Base-by-base conservation (phyloP, 2,113 vertebrate species). In the Tympanuchus pallidicinctus region DNA sequence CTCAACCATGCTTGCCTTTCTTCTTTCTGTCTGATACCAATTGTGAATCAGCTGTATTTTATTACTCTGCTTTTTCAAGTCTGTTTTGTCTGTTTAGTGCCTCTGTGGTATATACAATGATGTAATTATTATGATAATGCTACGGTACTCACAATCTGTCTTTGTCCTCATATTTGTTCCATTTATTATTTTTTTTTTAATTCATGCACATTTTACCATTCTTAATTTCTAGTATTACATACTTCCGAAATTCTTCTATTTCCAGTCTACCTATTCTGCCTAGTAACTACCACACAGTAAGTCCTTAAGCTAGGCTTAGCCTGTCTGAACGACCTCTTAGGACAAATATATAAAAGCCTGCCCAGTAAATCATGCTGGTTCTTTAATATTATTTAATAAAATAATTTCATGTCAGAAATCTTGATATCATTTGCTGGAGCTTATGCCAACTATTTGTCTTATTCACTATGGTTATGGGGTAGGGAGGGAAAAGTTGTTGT, bases 111-210 rank as follows among this genome's bases (percentile, higher is more conserved):
- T 82, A 79, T 57, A 79, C 73, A 87, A 85, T 84, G 42, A 81
- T 89, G 63, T n/a, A 20, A 72, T 92, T 92, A 72, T 90, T 90
- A 90, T 82, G 70, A 75, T 92, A 96, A 92, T 94, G 19, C 66
- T 89, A 70, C 48, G 8, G 36, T 65, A 63, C 28, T 82, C 61
- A 57, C 22, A 65, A 28, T 90, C 86, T 63, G 13, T 93, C 64
- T 94, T 88, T 88, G 57, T 89, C 66, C 6, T 80, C 82, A 19
- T 61, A 2, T 75, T 74, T 90, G 11, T 88, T 93, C 32, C 8
- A 20, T 92, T 21, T 56, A 22, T 52, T 11, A n/a, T 30, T 22
- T 21, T 24, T 48, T 47, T 47, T 48, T 48, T 12, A 48, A 50
- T 50, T 28, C 52, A 57, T 1, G 7, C 13, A 38, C 48, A 47